Evolutionary conservation across 2,888 invertebrate species (phyloP), one percentile per base, ranked within the genome.

Genomic region (Agrochola lota): DNA sequence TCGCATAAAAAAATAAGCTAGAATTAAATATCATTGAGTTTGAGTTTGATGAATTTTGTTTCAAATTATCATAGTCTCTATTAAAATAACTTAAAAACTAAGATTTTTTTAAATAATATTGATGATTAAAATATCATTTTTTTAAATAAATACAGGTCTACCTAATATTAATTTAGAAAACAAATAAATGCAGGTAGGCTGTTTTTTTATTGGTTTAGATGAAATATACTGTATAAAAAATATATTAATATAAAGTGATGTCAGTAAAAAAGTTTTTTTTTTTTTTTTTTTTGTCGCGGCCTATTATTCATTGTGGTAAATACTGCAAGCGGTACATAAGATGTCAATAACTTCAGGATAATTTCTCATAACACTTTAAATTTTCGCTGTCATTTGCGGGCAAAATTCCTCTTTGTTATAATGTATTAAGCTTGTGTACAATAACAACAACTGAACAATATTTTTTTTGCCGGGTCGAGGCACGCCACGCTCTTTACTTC

Each of bases 391-490:
- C 15, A 5, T 60, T 55, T 49, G 20, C 26, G 26, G 23, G n/a
- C 46, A n/a, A 40, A 40, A 57, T 30, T 30, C 49, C n/a, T 49
- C 15, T 49, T 52, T 40, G 2, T 55, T 73, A 15, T 20, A 7
- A 1, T 60, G 4, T 26, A 8, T 5, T n/a, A 67, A 35, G 43
- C 23, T 15, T 59, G 49, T 75, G 46, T 40, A 81, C 35, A 74
- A 81, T 30, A 52, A 43, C 60, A 74, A 63, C 60, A 74, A 63
- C 8, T 20, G 20, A 40, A 7, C 4, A 0, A 52, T n/a, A 23
- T 43, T n/a, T 35, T 66, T 64, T 49, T 55, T 35, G 43, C 26
- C 52, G 59, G 52, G 0, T 55, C 62, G 59, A 49, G 30, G 62
- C 17, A 26, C 20, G 15, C 52, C 74, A 26, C 23, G 26, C 73